Evolutionary conservation across 2,797 vertebrate species (phyloP).

Genomic region (Sarcoramphus papa): DNA sequence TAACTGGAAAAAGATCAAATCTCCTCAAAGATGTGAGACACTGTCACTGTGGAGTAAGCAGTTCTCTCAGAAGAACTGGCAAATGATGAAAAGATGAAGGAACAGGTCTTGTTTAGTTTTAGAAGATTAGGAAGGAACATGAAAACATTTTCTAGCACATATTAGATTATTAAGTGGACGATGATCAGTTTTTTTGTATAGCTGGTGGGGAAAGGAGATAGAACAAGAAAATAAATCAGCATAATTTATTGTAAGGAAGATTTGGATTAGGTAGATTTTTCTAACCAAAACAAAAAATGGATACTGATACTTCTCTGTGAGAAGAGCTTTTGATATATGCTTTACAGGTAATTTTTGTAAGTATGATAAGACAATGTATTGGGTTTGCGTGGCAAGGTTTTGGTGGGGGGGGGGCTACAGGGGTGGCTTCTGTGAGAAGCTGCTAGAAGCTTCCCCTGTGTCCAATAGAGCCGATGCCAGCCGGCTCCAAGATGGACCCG

Average conservation of each 20-base stretch:
- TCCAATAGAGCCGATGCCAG: too few relatives aligned
- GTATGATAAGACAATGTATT: background rate
- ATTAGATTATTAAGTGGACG: constrained; percentile 10
- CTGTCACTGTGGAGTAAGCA: background rate
- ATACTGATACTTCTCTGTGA: background rate
- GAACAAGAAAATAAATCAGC: background rate
- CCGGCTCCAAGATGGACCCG: too few relatives aligned
- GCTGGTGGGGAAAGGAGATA: background rate
- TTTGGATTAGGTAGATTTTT: background rate
- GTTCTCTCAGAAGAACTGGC: constrained; percentile 6
- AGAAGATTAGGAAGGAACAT: constrained; percentile 15
- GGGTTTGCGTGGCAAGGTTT: too few relatives aligned
- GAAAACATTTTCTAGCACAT: constrained; percentile 19
- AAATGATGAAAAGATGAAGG: constrained; percentile 46
- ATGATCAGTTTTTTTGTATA: background rate
- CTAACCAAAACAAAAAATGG: background rate
- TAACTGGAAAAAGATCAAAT: constrained; percentile 39
- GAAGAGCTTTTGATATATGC: background rate
- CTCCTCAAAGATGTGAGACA: background rate
- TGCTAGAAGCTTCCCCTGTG: too few relatives aligned
- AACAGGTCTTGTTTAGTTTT: constrained; percentile 47
- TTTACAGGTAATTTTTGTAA: background rate
- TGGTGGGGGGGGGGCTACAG: too few relatives aligned
- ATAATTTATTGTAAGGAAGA: background rate
- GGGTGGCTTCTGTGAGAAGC: too few relatives aligned